Conservation (phyloP, 2,797 vertebrate genomes). For the Zenarchopterus dispar region DNA sequence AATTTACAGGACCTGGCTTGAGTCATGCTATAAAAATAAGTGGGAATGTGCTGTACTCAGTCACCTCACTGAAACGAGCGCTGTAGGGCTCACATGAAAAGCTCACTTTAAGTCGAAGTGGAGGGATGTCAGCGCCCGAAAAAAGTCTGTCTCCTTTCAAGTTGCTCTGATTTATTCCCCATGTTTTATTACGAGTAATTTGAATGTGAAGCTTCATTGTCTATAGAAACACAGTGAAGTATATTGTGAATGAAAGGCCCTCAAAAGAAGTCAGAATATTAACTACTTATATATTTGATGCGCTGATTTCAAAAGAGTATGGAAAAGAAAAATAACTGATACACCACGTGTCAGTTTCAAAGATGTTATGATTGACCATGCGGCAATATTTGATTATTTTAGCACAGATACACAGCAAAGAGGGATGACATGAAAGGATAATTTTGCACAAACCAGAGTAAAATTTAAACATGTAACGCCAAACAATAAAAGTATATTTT, state of each 20-base stretch:
- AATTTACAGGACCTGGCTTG: conserved; percentile 56
- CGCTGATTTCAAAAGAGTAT: conserved; percentile 8
- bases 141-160: conserved; percentile 56
- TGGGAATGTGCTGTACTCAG: conserved; percentile 70
- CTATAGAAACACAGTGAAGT: not conserved
- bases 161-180: not conserved
- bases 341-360: too few relatives aligned
- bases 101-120: conserved; percentile 71
- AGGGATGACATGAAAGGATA: conserved; percentile 17
- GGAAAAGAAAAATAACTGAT: not conserved
- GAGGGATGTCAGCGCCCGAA: conserved; percentile 63
- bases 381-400: not conserved
- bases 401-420: conserved; percentile 1
- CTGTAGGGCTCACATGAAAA: conserved; percentile 67
- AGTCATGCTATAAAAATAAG: conserved; percentile 78
- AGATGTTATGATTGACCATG: not conserved
- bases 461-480: conserved; percentile 67
- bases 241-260: conserved; percentile 8
- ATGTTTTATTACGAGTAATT: not conserved
- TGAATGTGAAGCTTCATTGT: conserved; percentile 6
- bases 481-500: conserved; percentile 48
- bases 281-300: not conserved
- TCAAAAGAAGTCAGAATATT: conserved; percentile 5
- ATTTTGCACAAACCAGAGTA: conserved; percentile 19
- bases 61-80: conserved; percentile 64